phyloP scores from a whole-genome alignment of 2,888 invertebrate genomes.

The Tiphia femorata region DNA sequence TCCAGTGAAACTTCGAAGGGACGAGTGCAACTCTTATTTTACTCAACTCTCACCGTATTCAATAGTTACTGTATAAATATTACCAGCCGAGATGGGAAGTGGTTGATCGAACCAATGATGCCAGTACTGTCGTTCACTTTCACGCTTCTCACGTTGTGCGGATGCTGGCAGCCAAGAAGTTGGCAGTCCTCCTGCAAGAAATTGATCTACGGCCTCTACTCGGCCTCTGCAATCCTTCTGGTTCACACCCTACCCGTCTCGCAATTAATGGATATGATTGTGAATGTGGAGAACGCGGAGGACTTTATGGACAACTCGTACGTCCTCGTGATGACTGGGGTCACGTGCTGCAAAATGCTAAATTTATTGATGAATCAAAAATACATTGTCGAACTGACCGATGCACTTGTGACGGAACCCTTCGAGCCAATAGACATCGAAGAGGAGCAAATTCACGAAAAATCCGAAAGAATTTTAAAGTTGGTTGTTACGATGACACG shows the following conservation, averaged over 20 bases:
- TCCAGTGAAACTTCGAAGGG: too few species aligned
- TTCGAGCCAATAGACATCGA: conserved; percentile 8
- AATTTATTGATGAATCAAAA: conserved; percentile 25
- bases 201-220: conserved; percentile 25
- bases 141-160: conserved; percentile 18
- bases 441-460: conserved; percentile 20
- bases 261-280: conserved; percentile 30
- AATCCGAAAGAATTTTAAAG: conserved; percentile 14
- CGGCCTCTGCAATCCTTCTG: conserved; percentile 15
- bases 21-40: too few species aligned
- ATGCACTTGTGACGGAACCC: conserved; percentile 1
- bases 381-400: conserved; percentile 10
- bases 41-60: too few species aligned
- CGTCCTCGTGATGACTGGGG: conserved; percentile 29
- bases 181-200: conserved; percentile 25
- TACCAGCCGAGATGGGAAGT: too few species aligned
- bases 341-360: conserved; percentile 28
- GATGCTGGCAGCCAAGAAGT: conserved; percentile 26
- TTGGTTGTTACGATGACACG: conserved; percentile 1
- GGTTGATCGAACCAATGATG: too few species aligned
- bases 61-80: too few species aligned
- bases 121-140: conserved; percentile 22
- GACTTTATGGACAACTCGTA: conserved; percentile 38
- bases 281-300: conserved; percentile 14
- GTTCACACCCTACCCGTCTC: conserved; percentile 16